A percentile compares a stretch with the other conserved stretches of the same genome.
These are phyloP conservation scores for Opisthocomus hoazin DNA, from an alignment of 2,113 vertebrate genomes.

Conservation along the genomic window DNA sequence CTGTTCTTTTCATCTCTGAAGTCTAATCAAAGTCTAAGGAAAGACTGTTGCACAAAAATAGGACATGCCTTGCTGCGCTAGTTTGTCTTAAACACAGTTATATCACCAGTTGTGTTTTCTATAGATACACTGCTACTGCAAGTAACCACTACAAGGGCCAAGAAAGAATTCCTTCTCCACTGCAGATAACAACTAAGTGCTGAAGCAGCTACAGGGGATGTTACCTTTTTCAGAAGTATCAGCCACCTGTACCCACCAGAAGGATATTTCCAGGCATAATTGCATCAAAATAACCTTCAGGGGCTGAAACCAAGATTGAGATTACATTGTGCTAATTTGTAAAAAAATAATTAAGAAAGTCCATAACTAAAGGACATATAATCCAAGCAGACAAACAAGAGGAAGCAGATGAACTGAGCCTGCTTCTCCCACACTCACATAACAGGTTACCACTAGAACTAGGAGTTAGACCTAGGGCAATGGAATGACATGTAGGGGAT, in stretches of 20 bases:
- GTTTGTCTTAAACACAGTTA: not conserved
- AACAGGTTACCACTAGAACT: not conserved
- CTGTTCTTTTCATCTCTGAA: not conserved
- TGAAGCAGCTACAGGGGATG: not conserved
- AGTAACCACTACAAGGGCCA: not conserved
- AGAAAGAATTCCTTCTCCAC: not conserved
- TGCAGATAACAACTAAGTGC: not conserved
- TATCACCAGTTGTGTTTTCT: not conserved
- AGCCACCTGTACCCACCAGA: conserved; percentile 4
- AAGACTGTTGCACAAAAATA: not conserved
- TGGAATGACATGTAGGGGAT: not conserved
- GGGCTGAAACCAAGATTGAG: not conserved
- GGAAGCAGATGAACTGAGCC: not conserved
- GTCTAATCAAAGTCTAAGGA: not conserved
- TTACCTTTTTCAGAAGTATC: not conserved
- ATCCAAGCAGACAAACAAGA: conserved; percentile 6
- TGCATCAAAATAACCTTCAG: not conserved
- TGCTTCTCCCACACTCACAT: not conserved
- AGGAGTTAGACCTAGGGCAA: not conserved
- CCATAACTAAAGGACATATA: conserved; percentile 19
- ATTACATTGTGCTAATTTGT: not conserved
- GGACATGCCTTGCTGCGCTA: not conserved
- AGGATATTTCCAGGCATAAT: not conserved
- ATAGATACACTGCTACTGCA: not conserved
- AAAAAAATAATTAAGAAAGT: conserved; percentile 13